Conservation (phyloP, 2,888 invertebrate genomes). For the Philonicus albiceps region DNA sequence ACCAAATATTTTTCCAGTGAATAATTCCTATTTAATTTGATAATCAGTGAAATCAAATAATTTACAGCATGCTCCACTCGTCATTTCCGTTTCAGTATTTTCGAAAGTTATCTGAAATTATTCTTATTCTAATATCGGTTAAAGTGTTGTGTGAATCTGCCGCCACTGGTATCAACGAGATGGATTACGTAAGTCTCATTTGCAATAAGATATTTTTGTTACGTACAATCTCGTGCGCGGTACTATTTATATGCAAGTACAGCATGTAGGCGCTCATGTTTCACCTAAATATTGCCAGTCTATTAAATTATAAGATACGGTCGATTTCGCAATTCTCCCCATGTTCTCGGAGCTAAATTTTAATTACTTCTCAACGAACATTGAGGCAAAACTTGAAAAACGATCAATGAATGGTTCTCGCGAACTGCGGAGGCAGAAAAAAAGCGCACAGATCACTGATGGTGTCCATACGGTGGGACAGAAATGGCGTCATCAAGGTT, state of each 20-base stretch:
- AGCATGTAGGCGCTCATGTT: background rate
- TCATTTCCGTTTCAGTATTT: background rate
- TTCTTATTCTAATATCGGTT: background rate
- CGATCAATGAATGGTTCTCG: background rate
- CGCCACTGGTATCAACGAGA: background rate
- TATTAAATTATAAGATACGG: background rate
- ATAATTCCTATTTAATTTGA: background rate
- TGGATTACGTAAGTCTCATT: background rate
- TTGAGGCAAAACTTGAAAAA: background rate
- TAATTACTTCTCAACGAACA: background rate
- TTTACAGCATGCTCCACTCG: background rate
- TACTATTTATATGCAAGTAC: background rate
- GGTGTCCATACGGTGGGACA: background rate
- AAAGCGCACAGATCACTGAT: background rate
- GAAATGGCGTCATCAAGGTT: constrained; percentile 33
- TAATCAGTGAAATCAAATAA: background rate
- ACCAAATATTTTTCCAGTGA: background rate
- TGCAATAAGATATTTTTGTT: background rate
- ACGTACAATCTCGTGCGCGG: background rate
- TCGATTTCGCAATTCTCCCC: background rate
- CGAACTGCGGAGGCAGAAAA: background rate
- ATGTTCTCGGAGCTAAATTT: background rate
- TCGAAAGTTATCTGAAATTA: background rate
- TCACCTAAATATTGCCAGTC: background rate
- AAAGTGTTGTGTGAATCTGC: background rate